A percentile compares a stretch with the other conserved stretches of the same genome.
These are phyloP conservation scores for Euleptes europaea DNA, from an alignment of 2,113 vertebrate species.

Conservation along the genomic window DNA sequence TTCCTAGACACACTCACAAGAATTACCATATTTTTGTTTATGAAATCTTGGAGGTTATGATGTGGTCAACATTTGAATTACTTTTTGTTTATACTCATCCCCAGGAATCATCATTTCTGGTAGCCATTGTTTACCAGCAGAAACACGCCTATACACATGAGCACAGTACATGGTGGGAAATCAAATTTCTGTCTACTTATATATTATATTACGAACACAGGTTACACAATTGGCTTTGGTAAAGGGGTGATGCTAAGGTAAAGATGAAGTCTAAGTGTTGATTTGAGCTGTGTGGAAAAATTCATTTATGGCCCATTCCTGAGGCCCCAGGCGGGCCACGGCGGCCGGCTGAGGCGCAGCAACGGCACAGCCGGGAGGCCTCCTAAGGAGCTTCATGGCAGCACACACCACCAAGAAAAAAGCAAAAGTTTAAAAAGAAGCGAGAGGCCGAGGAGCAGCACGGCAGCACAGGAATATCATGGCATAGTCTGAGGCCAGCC, in stretches of 20 bases:
- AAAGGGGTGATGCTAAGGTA: conserved; percentile 8
- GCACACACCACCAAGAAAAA: too few relatives aligned
- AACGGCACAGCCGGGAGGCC: too few relatives aligned
- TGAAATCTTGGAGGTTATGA: background rate
- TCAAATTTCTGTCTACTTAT: background rate
- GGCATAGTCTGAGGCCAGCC: too few relatives aligned
- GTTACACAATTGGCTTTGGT: background rate
- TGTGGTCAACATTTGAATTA: background rate
- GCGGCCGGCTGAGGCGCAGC: too few relatives aligned
- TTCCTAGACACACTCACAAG: too few relatives aligned
- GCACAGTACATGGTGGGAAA: background rate
- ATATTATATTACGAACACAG: background rate
- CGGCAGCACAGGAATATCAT: too few relatives aligned
- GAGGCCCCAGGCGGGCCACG: too few relatives aligned
- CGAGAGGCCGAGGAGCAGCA: too few relatives aligned
- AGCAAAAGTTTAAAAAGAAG: too few relatives aligned
- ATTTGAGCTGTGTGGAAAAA: background rate
- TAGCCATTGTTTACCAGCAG: accelerated
- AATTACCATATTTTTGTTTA: too few relatives aligned
- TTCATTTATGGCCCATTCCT: too few relatives aligned
- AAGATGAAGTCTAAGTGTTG: background rate
- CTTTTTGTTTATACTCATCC: accelerated
- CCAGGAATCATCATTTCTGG: background rate
- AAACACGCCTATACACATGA: background rate
- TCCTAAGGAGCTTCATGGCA: too few relatives aligned